Evolutionary conservation across 2,888 invertebrate species (phyloP).

Genomic region (Sphinx pinastri): DNA sequence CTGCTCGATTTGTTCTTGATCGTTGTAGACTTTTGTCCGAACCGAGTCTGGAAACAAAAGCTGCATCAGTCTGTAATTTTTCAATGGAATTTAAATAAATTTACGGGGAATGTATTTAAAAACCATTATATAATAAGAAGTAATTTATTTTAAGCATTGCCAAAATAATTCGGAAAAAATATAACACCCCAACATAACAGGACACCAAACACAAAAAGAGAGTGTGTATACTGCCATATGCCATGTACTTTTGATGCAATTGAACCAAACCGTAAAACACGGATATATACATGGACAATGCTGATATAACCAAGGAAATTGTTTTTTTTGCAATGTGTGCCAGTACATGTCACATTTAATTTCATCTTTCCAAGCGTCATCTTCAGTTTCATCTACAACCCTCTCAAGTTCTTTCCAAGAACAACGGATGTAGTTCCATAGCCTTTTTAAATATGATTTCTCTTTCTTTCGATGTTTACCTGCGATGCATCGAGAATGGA

Average conservation of each 20-base stretch:
- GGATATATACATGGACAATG: conserved; percentile 48
- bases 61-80: too few species aligned
- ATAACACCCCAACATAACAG: conserved; percentile 47
- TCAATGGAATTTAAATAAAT: too few species aligned
- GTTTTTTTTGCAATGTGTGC: conserved; percentile 36
- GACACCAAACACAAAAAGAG: conserved; percentile 55
- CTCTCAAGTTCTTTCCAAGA: not conserved
- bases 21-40: too few species aligned
- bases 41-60: too few species aligned
- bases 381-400: conserved; percentile 28
- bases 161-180: conserved; percentile 41
- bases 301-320: conserved; percentile 35
- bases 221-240: conserved; percentile 39
- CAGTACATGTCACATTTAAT: conserved; percentile 36
- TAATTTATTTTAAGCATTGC: conserved; percentile 30
- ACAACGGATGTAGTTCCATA: not conserved
- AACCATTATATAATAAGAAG: too few species aligned
- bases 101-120: too few species aligned
- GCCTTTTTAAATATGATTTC: not conserved
- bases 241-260: conserved; percentile 37
- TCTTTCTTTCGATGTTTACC: not conserved
- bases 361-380: conserved; percentile 30
- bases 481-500: not conserved
- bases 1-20: too few species aligned
- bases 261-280: conserved; percentile 38